These are phyloP conservation scores for Clusia tigrina DNA, from an alignment of 2,888 invertebrate species.

Conservation along the genomic window DNA sequence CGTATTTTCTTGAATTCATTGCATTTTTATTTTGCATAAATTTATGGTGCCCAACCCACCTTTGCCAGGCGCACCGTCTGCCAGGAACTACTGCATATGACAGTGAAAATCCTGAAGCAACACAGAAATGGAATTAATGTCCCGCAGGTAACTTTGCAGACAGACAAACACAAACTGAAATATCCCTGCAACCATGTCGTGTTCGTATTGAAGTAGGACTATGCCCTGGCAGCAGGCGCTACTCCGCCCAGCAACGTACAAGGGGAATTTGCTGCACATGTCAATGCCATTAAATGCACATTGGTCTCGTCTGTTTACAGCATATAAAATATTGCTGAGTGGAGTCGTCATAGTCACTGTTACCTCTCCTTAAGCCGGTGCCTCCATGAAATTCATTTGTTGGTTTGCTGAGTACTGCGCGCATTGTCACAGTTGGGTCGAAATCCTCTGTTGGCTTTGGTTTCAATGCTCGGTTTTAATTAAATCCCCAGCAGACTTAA, in stretches of 20 bases:
- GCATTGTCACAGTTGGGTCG: neutral
- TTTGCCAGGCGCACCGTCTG: neutral
- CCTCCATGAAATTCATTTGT: too few species aligned
- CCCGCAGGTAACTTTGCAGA: neutral
- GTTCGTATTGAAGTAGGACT: too few species aligned
- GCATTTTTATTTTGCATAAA: too few species aligned
- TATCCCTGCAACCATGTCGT: neutral
- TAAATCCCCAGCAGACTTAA: constrained; percentile 16
- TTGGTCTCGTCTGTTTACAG: neutral
- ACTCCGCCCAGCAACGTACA: too few species aligned
- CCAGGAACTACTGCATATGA: neutral
- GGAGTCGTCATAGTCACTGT: constrained; percentile 11
- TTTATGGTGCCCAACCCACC: too few species aligned
- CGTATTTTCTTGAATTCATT: too few species aligned
- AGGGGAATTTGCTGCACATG: constrained; percentile 20
- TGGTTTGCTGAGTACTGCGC: neutral
- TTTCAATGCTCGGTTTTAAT: constrained; percentile 13
- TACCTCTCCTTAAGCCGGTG: neutral
- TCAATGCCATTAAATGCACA: constrained; percentile 24
- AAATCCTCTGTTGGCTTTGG: neutral
- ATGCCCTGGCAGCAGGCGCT: neutral
- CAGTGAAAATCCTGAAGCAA: neutral
- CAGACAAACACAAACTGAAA: neutral
- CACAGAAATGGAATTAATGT: neutral
- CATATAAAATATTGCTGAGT: constrained; percentile 17